These are phyloP conservation scores for Vespertilio murinus DNA, from an alignment of 2,797 vertebrate genomes.

Conservation along the genomic window DNA sequence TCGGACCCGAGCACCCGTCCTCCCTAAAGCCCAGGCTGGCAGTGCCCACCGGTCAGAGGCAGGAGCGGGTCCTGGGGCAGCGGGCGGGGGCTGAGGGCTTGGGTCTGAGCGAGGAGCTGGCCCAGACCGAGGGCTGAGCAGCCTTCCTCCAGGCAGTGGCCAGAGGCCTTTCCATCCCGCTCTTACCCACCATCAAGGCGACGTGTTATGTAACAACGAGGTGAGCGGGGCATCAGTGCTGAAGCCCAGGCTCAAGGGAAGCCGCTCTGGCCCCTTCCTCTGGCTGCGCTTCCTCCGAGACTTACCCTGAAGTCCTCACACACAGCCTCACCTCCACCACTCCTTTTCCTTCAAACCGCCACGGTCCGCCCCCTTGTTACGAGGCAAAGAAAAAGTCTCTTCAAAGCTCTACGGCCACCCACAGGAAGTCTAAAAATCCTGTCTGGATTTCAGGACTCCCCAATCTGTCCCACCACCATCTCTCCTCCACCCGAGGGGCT, in stretches of 20 bases:
- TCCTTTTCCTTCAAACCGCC: neutral
- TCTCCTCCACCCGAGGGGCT: too few relatives aligned
- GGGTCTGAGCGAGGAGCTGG: neutral
- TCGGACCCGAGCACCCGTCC: rapidly evolving
- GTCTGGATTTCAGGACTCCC: neutral
- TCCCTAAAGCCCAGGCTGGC: neutral
- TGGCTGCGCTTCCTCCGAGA: neutral
- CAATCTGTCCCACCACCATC: neutral
- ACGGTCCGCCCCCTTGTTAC: neutral
- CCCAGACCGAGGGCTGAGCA: neutral
- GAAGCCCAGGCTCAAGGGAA: neutral
- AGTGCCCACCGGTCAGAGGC: rapidly evolving
- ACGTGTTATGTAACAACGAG: neutral
- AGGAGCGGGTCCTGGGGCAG: rapidly evolving
- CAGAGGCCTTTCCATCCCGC: neutral
- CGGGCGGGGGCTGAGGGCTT: neutral
- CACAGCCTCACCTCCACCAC: neutral
- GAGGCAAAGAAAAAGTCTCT: neutral
- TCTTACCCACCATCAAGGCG: neutral
- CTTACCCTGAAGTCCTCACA: neutral
- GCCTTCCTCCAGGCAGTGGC: neutral
- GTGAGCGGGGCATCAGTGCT: neutral
- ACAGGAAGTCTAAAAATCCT: neutral
- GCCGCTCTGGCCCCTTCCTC: neutral
- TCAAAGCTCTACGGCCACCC: neutral